Evolutionary conservation across 2,797 vertebrate species (phyloP).

Genomic region (Molossus alvarezi): DNA sequence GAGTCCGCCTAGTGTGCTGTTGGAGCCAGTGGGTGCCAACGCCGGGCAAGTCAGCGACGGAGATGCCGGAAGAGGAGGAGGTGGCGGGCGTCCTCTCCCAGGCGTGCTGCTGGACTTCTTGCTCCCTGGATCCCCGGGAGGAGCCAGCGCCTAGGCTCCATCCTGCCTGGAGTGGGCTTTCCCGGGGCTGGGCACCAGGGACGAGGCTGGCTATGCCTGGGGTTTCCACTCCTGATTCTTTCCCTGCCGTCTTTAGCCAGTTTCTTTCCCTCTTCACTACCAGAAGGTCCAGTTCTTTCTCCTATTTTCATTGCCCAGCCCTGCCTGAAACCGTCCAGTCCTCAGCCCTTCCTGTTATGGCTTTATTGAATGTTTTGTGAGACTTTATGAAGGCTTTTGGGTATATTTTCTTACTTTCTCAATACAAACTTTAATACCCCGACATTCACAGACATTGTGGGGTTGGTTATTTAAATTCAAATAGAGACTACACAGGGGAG

Average conservation of each 20-base stretch:
- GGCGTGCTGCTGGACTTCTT: neutral
- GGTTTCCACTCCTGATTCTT: neutral
- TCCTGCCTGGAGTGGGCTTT: neutral
- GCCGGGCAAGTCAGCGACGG: constrained; percentile 83
- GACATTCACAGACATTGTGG: neutral
- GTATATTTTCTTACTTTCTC: neutral
- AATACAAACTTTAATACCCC: neutral
- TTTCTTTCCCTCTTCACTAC: neutral
- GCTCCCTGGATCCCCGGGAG: neutral
- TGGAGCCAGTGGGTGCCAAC: no score
- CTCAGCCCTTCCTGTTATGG: neutral
- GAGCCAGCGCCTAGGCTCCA: constrained; percentile 34
- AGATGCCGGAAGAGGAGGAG: constrained; percentile 95
- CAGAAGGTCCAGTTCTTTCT: neutral
- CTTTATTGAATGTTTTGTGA: neutral
- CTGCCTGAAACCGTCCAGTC: neutral
- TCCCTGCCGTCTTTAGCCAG: neutral
- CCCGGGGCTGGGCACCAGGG: neutral
- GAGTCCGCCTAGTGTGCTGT: no score
- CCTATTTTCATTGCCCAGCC: neutral
- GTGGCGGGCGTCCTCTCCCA: neutral
- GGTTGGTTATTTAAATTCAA: constrained; percentile 20
- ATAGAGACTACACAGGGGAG: neutral
- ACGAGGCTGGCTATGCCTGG: neutral
- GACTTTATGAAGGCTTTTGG: neutral